Evolutionary conservation across 2,797 vertebrate genomes (phyloP).

Genomic region (Hydrophis major): DNA sequence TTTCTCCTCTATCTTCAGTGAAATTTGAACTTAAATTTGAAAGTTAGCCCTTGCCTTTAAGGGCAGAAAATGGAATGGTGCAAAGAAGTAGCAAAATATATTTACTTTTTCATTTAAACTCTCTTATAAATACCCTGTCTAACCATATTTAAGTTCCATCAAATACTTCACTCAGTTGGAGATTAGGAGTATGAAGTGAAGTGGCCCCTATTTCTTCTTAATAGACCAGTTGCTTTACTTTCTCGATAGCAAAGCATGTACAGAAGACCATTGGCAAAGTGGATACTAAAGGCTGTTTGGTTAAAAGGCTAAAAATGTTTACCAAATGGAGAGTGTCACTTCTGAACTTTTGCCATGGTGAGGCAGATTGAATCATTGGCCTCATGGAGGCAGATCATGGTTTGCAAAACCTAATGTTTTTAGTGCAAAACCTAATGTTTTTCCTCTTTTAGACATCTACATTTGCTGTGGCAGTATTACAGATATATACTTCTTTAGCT

Average conservation of each 20-base stretch:
- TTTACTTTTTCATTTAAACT: conserved; percentile 10
- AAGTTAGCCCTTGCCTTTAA: conserved; percentile 1
- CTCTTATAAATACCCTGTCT: not conserved
- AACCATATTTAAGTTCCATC: not conserved
- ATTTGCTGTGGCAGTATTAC: conserved; percentile 30
- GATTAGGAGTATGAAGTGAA: not conserved
- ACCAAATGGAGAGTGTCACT: not conserved
- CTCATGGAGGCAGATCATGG: not conserved
- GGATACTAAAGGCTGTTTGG: not conserved
- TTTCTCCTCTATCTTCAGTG: not conserved
- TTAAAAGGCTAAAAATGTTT: not conserved
- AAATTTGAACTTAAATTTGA: conserved; percentile 1
- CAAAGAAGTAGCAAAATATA: not conserved
- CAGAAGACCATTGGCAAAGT: not conserved
- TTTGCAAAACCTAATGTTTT: conserved; percentile 12
- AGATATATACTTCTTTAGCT: conserved; percentile 37
- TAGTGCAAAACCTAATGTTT: conserved; percentile 6
- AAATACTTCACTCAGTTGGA: not conserved
- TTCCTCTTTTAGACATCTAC: conserved; percentile 11
- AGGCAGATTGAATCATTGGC: not conserved
- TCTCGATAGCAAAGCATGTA: not conserved
- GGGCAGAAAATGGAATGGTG: not conserved
- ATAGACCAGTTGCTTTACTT: not conserved
- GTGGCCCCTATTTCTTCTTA: not conserved
- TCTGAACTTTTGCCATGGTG: not conserved